These are phyloP conservation scores for Capreolus pygargus DNA, from an alignment of 2,113 vertebrate genomes.

Conservation along the genomic window DNA sequence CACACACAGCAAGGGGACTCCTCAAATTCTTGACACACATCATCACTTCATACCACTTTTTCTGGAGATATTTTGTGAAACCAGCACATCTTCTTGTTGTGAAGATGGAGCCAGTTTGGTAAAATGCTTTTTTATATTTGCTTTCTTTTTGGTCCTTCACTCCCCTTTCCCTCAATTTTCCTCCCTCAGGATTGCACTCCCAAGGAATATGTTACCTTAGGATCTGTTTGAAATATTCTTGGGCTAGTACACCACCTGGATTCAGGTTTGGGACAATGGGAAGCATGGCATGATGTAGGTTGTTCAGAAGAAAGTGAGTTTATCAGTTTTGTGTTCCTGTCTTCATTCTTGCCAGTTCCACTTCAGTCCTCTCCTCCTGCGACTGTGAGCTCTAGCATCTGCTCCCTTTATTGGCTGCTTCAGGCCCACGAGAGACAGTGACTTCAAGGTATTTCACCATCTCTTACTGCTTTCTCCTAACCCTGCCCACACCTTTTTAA, in stretches of 20 bases:
- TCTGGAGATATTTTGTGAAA: background rate
- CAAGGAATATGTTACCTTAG: background rate
- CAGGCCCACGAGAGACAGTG: background rate
- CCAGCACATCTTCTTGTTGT: background rate
- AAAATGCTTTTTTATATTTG: background rate
- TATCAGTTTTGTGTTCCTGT: background rate
- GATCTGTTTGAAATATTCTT: background rate
- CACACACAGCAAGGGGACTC: fast-evolving
- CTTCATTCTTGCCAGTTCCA: background rate
- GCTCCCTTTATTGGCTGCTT: background rate
- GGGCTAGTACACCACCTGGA: background rate
- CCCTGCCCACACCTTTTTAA: background rate
- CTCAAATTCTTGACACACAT: background rate
- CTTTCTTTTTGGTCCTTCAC: background rate
- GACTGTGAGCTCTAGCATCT: background rate
- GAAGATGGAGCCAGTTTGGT: background rate
- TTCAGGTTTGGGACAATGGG: background rate
- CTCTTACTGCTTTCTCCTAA: background rate
- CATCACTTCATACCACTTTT: background rate
- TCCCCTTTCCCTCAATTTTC: background rate
- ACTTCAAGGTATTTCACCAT: background rate
- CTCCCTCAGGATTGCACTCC: background rate
- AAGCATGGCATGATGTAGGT: background rate
- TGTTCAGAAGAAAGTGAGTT: background rate
- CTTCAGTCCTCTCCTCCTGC: fast-evolving